Evolutionary conservation across 2,888 invertebrate species (phyloP), one percentile per base, ranked within the genome.

Genomic region (Drosophila suboccidentalis): DNA sequence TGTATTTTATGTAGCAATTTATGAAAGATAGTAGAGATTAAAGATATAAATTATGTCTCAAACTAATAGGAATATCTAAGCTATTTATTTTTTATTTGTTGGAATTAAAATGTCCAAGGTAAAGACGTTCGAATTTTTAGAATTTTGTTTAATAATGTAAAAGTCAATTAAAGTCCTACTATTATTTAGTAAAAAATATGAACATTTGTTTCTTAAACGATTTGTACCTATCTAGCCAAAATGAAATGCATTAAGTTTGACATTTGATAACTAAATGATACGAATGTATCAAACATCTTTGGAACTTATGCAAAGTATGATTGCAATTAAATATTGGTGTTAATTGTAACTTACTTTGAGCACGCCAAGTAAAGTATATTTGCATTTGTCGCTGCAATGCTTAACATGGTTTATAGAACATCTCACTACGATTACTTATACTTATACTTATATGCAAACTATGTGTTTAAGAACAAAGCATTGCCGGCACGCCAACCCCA

Each of bases 401-500:
- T 51, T 15, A 60, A 39, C 38, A 39, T 34, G 19, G 46, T 44
- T 61, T 43, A 22, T 34, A 53, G 55, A 67, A 67, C 69, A 57
- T 43, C 15, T 41, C 49, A 11, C 29, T 8, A 29, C 8, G 29
- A 29, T 6, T 29, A 8, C 29, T 29, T 29, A 8, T 8, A 8
- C 26, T 22, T 22, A 57, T 46, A 43, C 29, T 36, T 32, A 29
- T 34, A 66, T 43, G 17, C 10, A 57, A 49, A 60, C 29, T 38
- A 54, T 41, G 29, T 55, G 60, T 29, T 34, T 34, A 63, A 46
- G 22, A 73, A 57, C 61, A 59, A 70, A 71, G 41, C 62, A 49
- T 29, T 58, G 49, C 41, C 58, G 38, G 55, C 87, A 85, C 58
- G 86, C 54, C 1, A 78, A 50, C 49, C 32, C 15, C 22, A 13